Evolutionary conservation across 2,888 invertebrate species (phyloP).

Genomic region (Nasonovia ribisnigri): DNA sequence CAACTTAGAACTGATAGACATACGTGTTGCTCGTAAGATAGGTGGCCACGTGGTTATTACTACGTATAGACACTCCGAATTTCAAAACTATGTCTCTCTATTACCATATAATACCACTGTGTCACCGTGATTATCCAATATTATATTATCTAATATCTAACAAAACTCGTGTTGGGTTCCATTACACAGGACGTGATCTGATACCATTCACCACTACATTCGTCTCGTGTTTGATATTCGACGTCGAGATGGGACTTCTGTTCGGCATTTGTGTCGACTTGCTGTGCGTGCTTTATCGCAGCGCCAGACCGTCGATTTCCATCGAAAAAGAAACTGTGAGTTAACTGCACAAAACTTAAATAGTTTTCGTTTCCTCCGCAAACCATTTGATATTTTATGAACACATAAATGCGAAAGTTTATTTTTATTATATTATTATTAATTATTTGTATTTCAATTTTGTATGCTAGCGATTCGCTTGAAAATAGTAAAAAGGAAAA

Average conservation of each 20-base stretch:
- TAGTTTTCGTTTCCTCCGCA: background rate
- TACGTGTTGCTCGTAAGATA: background rate
- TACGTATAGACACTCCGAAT: background rate
- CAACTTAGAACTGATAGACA: background rate
- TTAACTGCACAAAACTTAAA: background rate
- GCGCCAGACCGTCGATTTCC: slow-evolving; percentile 72
- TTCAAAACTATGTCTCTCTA: background rate
- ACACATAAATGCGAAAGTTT: background rate
- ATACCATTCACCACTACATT: slow-evolving; percentile 75
- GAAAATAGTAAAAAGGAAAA: background rate
- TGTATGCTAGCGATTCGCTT: background rate
- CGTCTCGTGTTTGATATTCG: slow-evolving; percentile 74
- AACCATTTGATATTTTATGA: background rate
- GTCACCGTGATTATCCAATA: too few relatives aligned
- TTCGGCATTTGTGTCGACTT: slow-evolving; percentile 74
- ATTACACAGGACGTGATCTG: slow-evolving; percentile 73
- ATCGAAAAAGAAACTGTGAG: slow-evolving; percentile 69
- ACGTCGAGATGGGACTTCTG: slow-evolving; percentile 78
- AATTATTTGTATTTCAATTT: background rate
- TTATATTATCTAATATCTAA: background rate
- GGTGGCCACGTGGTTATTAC: background rate
- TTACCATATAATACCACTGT: background rate
- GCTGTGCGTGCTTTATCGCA: slow-evolving; percentile 73
- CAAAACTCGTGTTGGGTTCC: background rate
- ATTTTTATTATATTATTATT: background rate